These are phyloP conservation scores for Cheilosia grossa DNA, from an alignment of 2,888 invertebrate genomes.

Conservation along the genomic window DNA sequence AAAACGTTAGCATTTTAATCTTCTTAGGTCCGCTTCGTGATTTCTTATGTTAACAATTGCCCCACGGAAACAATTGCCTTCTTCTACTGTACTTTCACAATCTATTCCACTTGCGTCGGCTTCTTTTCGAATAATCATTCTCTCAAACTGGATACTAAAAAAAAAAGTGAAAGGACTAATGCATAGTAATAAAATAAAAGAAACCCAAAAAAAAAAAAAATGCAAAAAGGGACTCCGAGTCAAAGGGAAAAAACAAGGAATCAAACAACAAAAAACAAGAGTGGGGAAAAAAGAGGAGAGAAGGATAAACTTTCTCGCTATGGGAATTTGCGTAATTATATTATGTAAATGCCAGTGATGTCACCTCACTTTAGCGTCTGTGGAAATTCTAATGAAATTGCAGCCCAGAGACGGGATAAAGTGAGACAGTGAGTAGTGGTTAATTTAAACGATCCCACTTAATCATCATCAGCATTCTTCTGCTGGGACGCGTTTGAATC, in stretches of 20 bases:
- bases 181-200: constrained; percentile 22
- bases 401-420: constrained; percentile 35
- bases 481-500: background rate
- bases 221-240: background rate
- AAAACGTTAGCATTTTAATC: constrained; percentile 27
- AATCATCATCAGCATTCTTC: constrained; percentile 3
- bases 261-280: background rate
- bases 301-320: constrained; percentile 25
- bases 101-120: background rate
- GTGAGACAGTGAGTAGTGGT: constrained; percentile 1
- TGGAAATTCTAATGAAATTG: constrained; percentile 51
- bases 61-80: constrained; percentile 31
- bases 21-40: constrained; percentile 31
- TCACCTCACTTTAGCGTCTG: constrained; percentile 50
- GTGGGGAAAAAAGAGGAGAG: background rate
- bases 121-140: constrained; percentile 22
- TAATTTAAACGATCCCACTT: constrained; percentile 13
- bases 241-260: constrained; percentile 31
- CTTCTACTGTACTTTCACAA: background rate
- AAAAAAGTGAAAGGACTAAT: constrained; percentile 19
- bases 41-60: constrained; percentile 55
- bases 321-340: constrained; percentile 62
- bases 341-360: constrained; percentile 56
- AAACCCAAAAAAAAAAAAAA: constrained; percentile 1
- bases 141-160: constrained; percentile 13